Conservation (phyloP, 2,797 vertebrate genomes). For the Psittacula derbiana region DNA sequence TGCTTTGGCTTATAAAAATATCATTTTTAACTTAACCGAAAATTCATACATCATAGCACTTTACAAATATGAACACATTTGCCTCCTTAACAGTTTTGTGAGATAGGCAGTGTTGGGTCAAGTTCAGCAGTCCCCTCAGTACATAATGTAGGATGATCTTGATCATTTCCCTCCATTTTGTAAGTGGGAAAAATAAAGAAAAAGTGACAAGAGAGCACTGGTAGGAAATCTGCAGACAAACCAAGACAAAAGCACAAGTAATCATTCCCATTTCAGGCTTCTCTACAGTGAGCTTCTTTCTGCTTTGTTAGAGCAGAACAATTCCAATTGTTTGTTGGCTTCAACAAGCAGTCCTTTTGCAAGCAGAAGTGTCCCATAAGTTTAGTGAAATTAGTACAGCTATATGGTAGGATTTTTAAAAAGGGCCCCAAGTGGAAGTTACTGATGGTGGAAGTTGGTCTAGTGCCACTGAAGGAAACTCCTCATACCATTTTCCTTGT, state of each 20-base stretch:
- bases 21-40: not conserved
- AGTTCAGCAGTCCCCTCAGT: not conserved
- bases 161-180: not conserved
- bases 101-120: not conserved
- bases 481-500: not conserved
- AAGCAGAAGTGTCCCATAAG: not conserved
- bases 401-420: not conserved
- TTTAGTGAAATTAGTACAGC: not conserved
- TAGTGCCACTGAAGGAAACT: not conserved
- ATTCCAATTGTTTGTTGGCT: not conserved
- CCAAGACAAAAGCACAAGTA: not conserved
- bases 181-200: not conserved
- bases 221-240: not conserved
- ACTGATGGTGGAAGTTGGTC: not conserved
- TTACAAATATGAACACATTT: slow-evolving; percentile 58
- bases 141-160: not conserved
- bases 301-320: not conserved
- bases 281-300: not conserved
- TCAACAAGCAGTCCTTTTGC: not conserved
- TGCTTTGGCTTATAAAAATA: not conserved
- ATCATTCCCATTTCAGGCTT: not conserved
- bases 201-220: not conserved
- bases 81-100: not conserved
- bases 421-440: not conserved
- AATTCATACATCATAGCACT: not conserved